Evolutionary conservation across 2,113 vertebrate species (phyloP).

Genomic region (Podarcis raffonei): DNA sequence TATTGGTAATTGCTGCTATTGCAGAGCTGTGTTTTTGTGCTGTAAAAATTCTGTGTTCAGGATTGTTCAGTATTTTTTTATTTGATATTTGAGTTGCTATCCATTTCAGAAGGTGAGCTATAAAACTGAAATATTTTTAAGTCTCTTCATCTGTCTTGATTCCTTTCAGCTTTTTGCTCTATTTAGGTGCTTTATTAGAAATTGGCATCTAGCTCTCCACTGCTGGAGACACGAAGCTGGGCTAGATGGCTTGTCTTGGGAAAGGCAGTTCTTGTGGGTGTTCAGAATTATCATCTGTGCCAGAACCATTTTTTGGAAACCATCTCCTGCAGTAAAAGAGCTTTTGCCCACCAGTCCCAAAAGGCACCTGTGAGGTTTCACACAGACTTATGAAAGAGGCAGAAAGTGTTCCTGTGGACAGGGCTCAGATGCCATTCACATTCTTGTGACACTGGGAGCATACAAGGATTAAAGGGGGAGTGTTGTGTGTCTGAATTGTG

Average conservation of each 20-base stretch:
- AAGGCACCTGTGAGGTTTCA: not conserved
- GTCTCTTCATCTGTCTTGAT: not conserved
- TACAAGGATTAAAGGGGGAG: not conserved
- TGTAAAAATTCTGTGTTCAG: not conserved
- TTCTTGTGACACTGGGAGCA: not conserved
- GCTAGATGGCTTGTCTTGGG: not conserved
- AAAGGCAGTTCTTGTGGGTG: not conserved
- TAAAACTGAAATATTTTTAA: not conserved
- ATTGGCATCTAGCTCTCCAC: not conserved
- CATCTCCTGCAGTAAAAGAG: not conserved
- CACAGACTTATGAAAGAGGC: not conserved
- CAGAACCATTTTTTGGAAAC: not conserved
- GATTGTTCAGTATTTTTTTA: not conserved
- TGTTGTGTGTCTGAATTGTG: not conserved
- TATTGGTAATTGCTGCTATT: not conserved
- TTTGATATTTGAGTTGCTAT: not conserved
- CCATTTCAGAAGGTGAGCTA: not conserved
- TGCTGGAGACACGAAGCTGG: not conserved
- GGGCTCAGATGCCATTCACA: fast-evolving
- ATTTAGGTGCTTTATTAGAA: not conserved
- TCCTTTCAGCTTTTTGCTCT: not conserved
- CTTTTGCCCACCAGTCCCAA: not conserved
- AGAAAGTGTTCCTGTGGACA: not conserved
- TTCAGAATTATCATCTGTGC: not conserved
- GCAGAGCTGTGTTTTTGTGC: not conserved